Percentiles rank a stretch among this genome's conserved stretches.
These are phyloP conservation scores for Agelas oroides DNA, from an alignment of 37 sponge, comb jelly and placozoan genomes.

Conservation along the genomic window DNA sequence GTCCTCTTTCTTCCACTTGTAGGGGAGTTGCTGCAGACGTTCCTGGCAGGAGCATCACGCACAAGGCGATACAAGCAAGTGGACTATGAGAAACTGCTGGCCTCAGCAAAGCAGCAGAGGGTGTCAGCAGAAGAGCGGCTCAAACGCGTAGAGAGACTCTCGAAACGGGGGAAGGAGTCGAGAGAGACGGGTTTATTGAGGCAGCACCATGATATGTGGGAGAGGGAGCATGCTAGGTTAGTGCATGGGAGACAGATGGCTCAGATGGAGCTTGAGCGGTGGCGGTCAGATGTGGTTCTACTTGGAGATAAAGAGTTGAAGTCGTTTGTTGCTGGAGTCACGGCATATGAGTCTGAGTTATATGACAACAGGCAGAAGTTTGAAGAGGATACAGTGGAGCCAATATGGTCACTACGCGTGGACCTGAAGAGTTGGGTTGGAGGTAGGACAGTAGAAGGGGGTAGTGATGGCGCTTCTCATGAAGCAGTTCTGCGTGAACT, in stretches of 20 bases:
- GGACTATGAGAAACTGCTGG: constrained; percentile 56
- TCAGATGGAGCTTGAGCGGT: constrained; percentile 22
- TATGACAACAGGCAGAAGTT: constrained; percentile 48
- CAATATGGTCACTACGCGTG: constrained; percentile 8
- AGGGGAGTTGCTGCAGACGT: constrained; percentile 10
- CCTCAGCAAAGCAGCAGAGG: neutral
- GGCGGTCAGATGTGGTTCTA: neutral
- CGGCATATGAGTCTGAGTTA: constrained; percentile 17
- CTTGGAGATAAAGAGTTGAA: neutral
- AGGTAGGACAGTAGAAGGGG: neutral
- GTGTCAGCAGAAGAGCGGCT: constrained; percentile 3
- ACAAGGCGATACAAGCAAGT: neutral
- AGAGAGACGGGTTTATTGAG: constrained; percentile 40
- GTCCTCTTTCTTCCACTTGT: too few species aligned
- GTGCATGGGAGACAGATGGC: neutral
- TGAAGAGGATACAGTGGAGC: constrained; percentile 19
- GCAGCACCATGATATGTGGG: constrained; percentile 76
- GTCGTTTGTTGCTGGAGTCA: constrained; percentile 5
- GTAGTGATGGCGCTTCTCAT: neutral
- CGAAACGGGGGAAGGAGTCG: constrained; percentile 23
- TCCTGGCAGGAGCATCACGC: neutral
- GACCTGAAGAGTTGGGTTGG: constrained; percentile 34
- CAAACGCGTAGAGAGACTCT: constrained; percentile 28
- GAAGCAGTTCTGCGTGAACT: constrained; percentile 17
- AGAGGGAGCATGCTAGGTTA: constrained; percentile 34